Evolutionary conservation across 2,888 invertebrate genomes (phyloP).

Genomic region (Lasioglossum oenotherae): DNA sequence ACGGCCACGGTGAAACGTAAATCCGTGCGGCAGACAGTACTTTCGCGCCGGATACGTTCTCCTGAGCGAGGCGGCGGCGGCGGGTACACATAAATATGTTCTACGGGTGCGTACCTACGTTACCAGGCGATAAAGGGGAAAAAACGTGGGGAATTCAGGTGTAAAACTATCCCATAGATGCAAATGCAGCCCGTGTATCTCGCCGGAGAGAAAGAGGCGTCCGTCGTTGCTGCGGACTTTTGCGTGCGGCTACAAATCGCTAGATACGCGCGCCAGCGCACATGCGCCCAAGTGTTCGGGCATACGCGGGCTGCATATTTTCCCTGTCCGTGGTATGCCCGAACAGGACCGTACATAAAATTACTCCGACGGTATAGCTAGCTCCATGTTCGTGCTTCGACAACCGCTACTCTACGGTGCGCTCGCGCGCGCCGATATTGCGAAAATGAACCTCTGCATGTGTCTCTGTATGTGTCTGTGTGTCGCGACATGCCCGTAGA

Average conservation of each 20-base stretch:
- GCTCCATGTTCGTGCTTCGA: slow-evolving; percentile 27
- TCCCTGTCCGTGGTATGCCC: slow-evolving; percentile 4
- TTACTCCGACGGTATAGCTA: slow-evolving; percentile 25
- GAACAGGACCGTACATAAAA: slow-evolving; percentile 31
- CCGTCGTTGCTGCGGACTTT: slow-evolving; percentile 10
- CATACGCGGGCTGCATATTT: slow-evolving; percentile 31
- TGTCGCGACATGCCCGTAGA: background rate
- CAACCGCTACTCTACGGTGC: background rate
- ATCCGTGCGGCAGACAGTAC: background rate
- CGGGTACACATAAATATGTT: background rate
- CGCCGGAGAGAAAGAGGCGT: slow-evolving; percentile 26
- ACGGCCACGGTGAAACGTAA: background rate
- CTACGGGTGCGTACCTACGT: slow-evolving; percentile 7
- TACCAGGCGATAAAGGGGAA: slow-evolving; percentile 32
- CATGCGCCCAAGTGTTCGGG: background rate
- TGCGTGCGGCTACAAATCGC: slow-evolving; percentile 20
- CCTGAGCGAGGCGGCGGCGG: background rate
- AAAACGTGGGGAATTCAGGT: slow-evolving; percentile 34
- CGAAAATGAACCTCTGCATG: background rate
- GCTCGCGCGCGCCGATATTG: slow-evolving; percentile 13
- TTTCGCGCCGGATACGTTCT: background rate
- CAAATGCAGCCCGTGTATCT: slow-evolving; percentile 46
- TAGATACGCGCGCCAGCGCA: background rate
- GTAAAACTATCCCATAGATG: slow-evolving; percentile 47
- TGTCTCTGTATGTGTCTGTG: background rate